Conservation (phyloP, 30 jellyfish, hydroid and myxozoan species). For the Pelagia noctiluca region DNA sequence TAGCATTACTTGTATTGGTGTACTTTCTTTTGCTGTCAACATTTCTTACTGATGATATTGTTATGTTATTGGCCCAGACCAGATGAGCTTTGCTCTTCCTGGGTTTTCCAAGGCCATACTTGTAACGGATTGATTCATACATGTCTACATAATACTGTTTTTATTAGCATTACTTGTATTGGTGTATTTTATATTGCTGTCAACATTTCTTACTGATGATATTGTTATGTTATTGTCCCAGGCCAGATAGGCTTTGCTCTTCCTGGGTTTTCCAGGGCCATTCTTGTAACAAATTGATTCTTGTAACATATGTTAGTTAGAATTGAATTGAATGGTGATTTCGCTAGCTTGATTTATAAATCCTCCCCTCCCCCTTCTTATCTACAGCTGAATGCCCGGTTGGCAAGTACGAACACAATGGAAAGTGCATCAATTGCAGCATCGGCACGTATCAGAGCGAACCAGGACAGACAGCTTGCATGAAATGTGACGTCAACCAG, state of each 20-base stretch:
- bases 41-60: too few relatives aligned
- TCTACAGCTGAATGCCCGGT: conserved; percentile 60
- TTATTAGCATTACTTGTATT: too few relatives aligned
- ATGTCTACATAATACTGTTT: too few relatives aligned
- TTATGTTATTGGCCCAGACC: too few relatives aligned
- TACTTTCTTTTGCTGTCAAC: too few relatives aligned
- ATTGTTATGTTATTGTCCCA: neutral
- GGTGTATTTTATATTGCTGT: too few relatives aligned
- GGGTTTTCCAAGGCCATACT: too few relatives aligned
- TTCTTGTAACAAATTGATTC: neutral
- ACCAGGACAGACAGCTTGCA: conserved; percentile 59
- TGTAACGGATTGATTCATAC: too few relatives aligned
- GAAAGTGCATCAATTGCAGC: conserved; percentile 47
- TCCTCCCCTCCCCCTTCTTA: neutral
- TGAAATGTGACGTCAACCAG: conserved; percentile 23
- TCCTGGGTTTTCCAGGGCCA: neutral
- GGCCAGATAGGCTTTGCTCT: neutral
- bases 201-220: neutral
- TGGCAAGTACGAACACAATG: conserved; percentile 54
- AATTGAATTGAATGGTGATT: neutral
- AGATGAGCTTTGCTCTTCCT: too few relatives aligned
- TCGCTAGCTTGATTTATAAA: neutral
- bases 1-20: too few relatives aligned
- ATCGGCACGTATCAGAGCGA: conserved; percentile 66
- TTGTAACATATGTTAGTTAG: neutral